A percentile compares a stretch with the other conserved stretches of the same genome.
Evolutionary conservation across 2,888 invertebrate species (phyloP).

Genomic region (Prostheceraeus crozeri): DNA sequence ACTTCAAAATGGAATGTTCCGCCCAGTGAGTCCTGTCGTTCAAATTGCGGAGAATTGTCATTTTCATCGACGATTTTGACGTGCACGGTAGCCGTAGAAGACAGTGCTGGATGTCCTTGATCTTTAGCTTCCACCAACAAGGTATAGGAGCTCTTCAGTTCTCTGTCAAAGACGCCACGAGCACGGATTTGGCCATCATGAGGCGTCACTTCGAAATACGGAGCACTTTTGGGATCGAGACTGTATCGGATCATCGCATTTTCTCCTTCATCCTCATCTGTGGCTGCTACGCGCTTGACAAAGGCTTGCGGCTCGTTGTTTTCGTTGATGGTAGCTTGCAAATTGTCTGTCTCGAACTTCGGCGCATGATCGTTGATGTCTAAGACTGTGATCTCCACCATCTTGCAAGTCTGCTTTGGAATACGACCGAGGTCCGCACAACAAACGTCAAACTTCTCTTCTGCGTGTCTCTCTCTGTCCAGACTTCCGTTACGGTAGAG

Average conservation of each 20-base stretch:
- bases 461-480: conserved; percentile 11
- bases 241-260: conserved; percentile 12
- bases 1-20: not conserved
- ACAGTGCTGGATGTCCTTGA: not conserved
- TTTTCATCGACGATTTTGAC: conserved; percentile 1
- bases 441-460: conserved; percentile 19
- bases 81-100: conserved; percentile 4
- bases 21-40: not conserved
- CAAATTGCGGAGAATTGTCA: conserved; percentile 17
- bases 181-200: not conserved
- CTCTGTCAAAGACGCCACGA: not conserved
- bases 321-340: not conserved
- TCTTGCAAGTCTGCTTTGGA: not conserved
- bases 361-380: conserved; percentile 7
- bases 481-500: too few relatives aligned
- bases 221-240: not conserved
- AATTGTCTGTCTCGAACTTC: not conserved
- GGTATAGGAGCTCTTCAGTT: not conserved
- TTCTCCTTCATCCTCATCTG: not conserved
- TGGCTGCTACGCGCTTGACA: not conserved
- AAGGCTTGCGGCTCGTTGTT: not conserved
- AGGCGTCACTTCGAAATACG: not conserved
- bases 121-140: conserved; percentile 2
- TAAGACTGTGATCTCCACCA: not conserved
- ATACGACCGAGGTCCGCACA: not conserved